Evolutionary conservation across 2,797 vertebrate species (phyloP).

Genomic region (Hydrolagus colliei): DNA sequence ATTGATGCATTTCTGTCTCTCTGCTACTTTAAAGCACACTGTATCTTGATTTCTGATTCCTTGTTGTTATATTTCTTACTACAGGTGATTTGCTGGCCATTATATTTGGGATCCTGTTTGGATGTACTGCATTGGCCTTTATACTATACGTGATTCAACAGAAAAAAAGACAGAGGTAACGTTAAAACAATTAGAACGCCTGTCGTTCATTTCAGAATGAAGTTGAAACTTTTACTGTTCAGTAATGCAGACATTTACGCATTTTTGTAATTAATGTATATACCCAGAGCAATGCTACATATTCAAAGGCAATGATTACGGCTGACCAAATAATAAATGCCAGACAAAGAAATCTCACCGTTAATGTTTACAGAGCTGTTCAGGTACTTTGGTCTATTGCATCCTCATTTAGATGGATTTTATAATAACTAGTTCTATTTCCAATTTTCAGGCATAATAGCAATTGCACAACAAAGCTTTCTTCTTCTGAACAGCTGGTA

Average conservation of each 20-base stretch:
- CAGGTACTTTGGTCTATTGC: too few species aligned
- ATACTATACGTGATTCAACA: constrained; percentile 41
- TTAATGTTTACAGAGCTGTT: too few species aligned
- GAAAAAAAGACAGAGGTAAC: constrained; percentile 35
- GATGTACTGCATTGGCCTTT: constrained; percentile 43
- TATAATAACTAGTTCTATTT: too few species aligned
- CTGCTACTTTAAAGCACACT: too few species aligned
- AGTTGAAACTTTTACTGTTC: not conserved
- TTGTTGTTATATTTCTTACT: not conserved
- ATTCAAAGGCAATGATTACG: not conserved
- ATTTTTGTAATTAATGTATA: not conserved
- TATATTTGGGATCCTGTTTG: constrained; percentile 45
- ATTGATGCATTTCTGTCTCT: too few species aligned
- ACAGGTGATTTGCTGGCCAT: constrained; percentile 46
- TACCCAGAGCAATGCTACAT: not conserved
- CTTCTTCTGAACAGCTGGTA: too few species aligned
- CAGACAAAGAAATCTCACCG: too few species aligned
- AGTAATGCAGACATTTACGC: too few species aligned
- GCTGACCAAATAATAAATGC: too few species aligned
- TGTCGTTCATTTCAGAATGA: not conserved
- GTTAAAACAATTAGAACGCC: not conserved
- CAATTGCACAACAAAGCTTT: too few species aligned
- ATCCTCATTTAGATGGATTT: too few species aligned
- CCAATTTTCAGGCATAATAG: too few species aligned
- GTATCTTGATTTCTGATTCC: not conserved